These are phyloP conservation scores for Rhabdomys pumilio DNA, from an alignment of 2,797 vertebrate genomes.

Conservation along the genomic window DNA sequence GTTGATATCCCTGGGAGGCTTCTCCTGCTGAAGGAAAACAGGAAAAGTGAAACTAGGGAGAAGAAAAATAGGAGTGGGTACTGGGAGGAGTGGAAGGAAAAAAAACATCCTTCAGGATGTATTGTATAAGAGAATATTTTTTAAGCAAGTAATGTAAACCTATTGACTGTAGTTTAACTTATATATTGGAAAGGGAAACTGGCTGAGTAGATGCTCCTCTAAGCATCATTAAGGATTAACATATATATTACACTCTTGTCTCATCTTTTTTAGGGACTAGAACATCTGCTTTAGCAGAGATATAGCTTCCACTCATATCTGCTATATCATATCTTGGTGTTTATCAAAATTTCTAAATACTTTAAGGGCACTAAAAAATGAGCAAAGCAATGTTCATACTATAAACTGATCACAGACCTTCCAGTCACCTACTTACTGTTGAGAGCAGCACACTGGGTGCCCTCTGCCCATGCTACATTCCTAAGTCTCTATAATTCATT, in stretches of 20 bases:
- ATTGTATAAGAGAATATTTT: background rate
- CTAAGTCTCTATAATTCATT: background rate
- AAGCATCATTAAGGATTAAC: background rate
- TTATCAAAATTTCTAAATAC: background rate
- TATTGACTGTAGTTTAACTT: background rate
- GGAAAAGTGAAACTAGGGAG: background rate
- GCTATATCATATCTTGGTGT: background rate
- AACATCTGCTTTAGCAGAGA: background rate
- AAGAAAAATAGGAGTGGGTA: background rate
- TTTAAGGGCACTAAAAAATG: background rate
- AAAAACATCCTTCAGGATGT: background rate
- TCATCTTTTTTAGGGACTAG: background rate
- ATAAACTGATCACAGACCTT: background rate
- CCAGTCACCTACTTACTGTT: no score
- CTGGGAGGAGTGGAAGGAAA: background rate
- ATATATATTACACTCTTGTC: no score
- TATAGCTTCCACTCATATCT: background rate
- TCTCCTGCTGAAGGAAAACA: background rate
- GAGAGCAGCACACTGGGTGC: background rate
- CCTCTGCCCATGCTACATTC: no score
- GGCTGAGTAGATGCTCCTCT: background rate
- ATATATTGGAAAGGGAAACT: background rate
- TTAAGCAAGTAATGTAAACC: background rate
- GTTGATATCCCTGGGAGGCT: background rate
- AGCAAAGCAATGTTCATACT: accelerated